phyloP scores from a whole-genome alignment of 2,888 invertebrate species.

The Plutella xylostella region DNA sequence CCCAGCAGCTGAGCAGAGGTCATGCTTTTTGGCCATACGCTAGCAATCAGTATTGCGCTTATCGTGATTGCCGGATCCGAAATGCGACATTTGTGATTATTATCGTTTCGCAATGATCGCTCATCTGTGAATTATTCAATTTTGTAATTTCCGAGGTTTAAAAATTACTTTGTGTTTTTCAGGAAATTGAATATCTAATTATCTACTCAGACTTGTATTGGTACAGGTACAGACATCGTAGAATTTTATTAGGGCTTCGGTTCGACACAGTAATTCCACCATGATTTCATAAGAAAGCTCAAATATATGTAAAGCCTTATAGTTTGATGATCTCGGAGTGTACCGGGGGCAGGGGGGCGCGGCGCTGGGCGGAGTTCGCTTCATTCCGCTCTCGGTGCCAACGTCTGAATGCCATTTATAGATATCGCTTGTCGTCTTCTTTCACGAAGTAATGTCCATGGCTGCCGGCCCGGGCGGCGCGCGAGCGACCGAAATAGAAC shows the following conservation, averaged over 20 bases:
- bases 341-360: no score
- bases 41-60: slow-evolving; percentile 49
- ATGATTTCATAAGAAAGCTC: no score
- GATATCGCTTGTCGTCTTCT: slow-evolving; percentile 59
- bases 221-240: no score
- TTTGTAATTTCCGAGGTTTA: no score
- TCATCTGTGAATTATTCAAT: background rate
- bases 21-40: slow-evolving; percentile 51
- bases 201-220: no score
- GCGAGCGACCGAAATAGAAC: slow-evolving; percentile 61
- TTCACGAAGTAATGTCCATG: slow-evolving; percentile 55
- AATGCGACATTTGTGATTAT: slow-evolving; percentile 22
- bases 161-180: no score
- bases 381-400: slow-evolving; percentile 2
- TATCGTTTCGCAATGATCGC: background rate
- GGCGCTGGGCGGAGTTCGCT: background rate
- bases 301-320: no score
- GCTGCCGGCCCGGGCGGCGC: slow-evolving; percentile 44
- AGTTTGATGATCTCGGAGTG: no score
- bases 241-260: no score
- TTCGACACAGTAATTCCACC: no score
- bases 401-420: slow-evolving; percentile 50
- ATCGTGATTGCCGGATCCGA: slow-evolving; percentile 45
- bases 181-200: no score
- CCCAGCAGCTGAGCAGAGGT: slow-evolving; percentile 37